Evolutionary conservation across 30 jellyfish, hydroid and myxozoan species (phyloP).

Genomic region (Hydractinia echinata): DNA sequence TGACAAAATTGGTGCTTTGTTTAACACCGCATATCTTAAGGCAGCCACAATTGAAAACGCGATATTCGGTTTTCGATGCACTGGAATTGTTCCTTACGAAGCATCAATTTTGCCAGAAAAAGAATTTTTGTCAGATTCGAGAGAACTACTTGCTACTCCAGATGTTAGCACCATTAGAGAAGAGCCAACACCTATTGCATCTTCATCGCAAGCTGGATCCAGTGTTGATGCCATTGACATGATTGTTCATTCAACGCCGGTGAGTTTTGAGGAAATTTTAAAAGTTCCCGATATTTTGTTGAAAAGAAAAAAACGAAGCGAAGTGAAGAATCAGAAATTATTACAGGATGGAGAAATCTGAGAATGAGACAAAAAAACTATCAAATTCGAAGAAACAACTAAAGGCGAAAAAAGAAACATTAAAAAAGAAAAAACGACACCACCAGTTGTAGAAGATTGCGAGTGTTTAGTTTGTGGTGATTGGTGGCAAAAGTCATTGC

Average conservation of each 20-base stretch:
- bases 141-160: background rate
- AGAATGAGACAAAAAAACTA: no score
- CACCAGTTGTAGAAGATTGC: background rate
- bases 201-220: background rate
- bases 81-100: slow-evolving; percentile 38
- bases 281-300: slow-evolving; percentile 22
- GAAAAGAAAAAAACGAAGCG: slow-evolving; percentile 24
- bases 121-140: slow-evolving; percentile 3
- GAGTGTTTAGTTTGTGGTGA: slow-evolving; percentile 6
- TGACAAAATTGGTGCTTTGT: slow-evolving; percentile 38
- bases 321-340: slow-evolving; percentile 28
- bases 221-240: background rate
- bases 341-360: slow-evolving; percentile 14
- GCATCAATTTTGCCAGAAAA: slow-evolving; percentile 21
- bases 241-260: background rate
- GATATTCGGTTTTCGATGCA: slow-evolving; percentile 25
- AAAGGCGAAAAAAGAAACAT: no score
- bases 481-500: background rate
- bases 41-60: slow-evolving; percentile 44
- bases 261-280: slow-evolving; percentile 8
- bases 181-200: background rate
- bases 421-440: background rate
- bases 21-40: slow-evolving; percentile 26
- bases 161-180: no score
- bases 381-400: no score